These are phyloP conservation scores for Chaetodon auriga DNA, from an alignment of 2,113 vertebrate species.

Conservation along the genomic window DNA sequence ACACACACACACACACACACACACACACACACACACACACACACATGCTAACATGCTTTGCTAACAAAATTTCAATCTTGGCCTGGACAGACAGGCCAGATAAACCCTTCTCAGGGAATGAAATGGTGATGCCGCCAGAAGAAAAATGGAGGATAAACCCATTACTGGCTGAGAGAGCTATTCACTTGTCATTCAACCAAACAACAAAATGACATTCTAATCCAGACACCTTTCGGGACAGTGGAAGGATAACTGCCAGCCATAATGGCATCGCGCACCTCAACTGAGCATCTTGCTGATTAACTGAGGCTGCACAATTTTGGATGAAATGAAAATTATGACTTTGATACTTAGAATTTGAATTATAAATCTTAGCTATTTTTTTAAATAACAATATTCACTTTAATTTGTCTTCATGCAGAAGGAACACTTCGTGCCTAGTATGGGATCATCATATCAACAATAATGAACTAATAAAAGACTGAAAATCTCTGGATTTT, in stretches of 20 bases:
- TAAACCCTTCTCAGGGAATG: slow-evolving; percentile 70
- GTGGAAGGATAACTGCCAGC: slow-evolving; percentile 38
- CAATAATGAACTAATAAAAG: neutral
- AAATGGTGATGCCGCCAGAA: slow-evolving; percentile 59
- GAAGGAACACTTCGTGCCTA: neutral
- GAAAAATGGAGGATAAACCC: slow-evolving; percentile 64
- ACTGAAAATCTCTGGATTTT: neutral
- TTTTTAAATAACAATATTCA: neutral
- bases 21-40: neutral
- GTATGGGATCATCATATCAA: neutral
- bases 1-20: no score
- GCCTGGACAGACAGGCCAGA: slow-evolving; percentile 64
- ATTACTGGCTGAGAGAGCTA: slow-evolving; percentile 64
- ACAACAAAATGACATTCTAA: slow-evolving; percentile 69
- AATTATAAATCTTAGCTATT: neutral
- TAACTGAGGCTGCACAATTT: neutral
- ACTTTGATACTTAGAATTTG: neutral
- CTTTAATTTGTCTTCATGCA: neutral
- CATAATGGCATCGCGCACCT: slow-evolving; percentile 4
- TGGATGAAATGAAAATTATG: neutral
- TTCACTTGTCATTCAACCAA: slow-evolving; percentile 72
- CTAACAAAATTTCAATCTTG: slow-evolving; percentile 63
- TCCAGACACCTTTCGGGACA: slow-evolving; percentile 64
- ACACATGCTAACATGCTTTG: slow-evolving; percentile 19
- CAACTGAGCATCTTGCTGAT: neutral